Evolutionary conservation across 2,888 invertebrate species (phyloP).

Genomic region (Masnerella sp.): DNA sequence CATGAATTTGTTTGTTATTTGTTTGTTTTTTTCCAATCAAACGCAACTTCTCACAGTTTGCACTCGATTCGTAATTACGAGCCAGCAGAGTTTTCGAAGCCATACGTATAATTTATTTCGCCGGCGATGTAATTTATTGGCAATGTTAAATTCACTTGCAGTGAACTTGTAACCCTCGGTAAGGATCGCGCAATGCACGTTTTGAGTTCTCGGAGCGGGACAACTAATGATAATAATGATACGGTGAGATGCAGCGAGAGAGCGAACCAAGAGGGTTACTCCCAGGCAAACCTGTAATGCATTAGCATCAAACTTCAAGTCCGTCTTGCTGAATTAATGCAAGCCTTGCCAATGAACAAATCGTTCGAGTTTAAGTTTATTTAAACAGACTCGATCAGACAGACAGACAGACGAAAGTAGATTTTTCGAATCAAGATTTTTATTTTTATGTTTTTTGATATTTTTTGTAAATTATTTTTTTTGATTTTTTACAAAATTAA

Average conservation of each 20-base stretch:
- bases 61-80: conserved; percentile 15
- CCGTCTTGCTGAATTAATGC: conserved; percentile 24
- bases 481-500: no score
- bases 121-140: conserved; percentile 23
- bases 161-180: conserved; percentile 17
- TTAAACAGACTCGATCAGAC: no score
- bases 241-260: conserved; percentile 20
- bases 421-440: no score
- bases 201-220: conserved; percentile 16
- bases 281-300: conserved; percentile 19
- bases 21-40: no score
- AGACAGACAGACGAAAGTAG: no score
- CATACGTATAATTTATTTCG: conserved; percentile 21
- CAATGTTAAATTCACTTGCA: conserved; percentile 24
- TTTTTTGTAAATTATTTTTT: no score
- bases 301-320: conserved; percentile 31
- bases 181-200: conserved; percentile 20
- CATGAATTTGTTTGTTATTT: no score
- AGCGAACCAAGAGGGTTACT: conserved; percentile 28
- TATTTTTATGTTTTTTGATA: no score
- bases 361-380: no score
- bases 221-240: conserved; percentile 40
- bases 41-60: conserved; percentile 17
- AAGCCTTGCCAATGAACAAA: no score
- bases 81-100: conserved; percentile 2